Evolutionary conservation across 2,113 vertebrate species (phyloP), one percentile per base, ranked within the genome.

Genomic region (Myrmecophaga tridactyla): DNA sequence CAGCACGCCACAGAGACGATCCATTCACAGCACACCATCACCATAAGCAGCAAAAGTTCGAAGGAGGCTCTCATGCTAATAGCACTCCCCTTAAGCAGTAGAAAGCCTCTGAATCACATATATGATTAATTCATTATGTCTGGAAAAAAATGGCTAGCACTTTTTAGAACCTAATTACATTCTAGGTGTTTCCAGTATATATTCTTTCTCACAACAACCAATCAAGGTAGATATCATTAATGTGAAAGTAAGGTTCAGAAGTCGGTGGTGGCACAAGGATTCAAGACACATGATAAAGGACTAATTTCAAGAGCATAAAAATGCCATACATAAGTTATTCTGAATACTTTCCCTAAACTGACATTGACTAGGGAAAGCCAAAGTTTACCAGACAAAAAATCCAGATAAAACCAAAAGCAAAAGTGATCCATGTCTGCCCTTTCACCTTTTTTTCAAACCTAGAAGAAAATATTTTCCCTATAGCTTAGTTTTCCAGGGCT

Each of bases 1-100:
- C 0, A 14, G 56, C 39, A 65, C 2, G 8, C 43, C 20, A 63
- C 9, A 25, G 13, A 51, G 43, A 78, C 14, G 2, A 41, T 15
- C 41, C 87, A 36, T 17, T 70, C 27, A 51, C 53, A 41, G 53
- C 78, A 46, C 0, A 1, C 7, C 51, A n/a, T 4, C 13, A 3
- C 63, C 41, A 3, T 15, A 10, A 39, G 17, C 1, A 3, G 58
- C 17, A 60, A 31, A 48, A 60, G 72, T 20, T 48, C n/a, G 43
- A 41, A 53, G 53, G 27, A 53, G 21, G 18, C n/a, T 18, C 18
- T 41, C 60, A 15, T 0, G 0, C 7, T n/a, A 1, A 7, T 53
- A 51, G 62, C 51, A 25, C 39, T 83, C 56, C 56, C 21, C 13
- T 34, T 48, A n/a, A 46, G 39, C 31, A 58, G 34, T n/a, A 82